Conservation (phyloP, 2,888 invertebrate species). For the Caenorhabditis angaria region DNA sequence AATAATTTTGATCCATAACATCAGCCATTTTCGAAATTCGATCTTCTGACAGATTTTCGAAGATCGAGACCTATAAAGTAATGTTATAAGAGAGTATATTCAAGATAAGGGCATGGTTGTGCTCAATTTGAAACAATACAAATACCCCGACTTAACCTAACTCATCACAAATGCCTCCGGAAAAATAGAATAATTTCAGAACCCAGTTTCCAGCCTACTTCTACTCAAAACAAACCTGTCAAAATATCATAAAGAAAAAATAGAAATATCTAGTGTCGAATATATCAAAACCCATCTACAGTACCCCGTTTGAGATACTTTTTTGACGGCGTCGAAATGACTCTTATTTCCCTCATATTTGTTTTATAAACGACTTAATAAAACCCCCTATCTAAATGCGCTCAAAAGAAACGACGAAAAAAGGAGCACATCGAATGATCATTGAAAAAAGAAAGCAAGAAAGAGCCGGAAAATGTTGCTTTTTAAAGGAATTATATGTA, state of each 20-base stretch:
- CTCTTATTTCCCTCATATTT: not conserved
- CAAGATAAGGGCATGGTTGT: too few relatives aligned
- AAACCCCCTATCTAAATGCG: not conserved
- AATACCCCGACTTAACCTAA: too few relatives aligned
- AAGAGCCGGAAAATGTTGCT: not conserved
- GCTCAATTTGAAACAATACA: too few relatives aligned
- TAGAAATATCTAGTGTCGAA: not conserved
- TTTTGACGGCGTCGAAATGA: not conserved
- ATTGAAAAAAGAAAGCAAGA: not conserved
- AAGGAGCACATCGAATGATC: not conserved
- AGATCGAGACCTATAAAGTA: conserved; percentile 68
- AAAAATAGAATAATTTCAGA: too few relatives aligned
- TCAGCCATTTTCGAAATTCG: conserved; percentile 81
- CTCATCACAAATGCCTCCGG: too few relatives aligned
- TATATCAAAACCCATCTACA: not conserved
- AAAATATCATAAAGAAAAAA: not conserved
- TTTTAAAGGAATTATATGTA: conserved; percentile 5
- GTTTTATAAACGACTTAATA: not conserved
- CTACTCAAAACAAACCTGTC: conserved; percentile 9
- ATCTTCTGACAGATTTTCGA: conserved; percentile 70
- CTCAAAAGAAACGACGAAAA: too few relatives aligned
- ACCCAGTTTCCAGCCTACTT: not conserved
- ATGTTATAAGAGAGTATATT: too few relatives aligned
- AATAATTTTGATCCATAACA: conserved; percentile 82
- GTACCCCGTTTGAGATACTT: not conserved